These are phyloP conservation scores for Calyptommatus sinebrachiatus DNA, from an alignment of 2,113 vertebrate genomes.

Conservation along the genomic window DNA sequence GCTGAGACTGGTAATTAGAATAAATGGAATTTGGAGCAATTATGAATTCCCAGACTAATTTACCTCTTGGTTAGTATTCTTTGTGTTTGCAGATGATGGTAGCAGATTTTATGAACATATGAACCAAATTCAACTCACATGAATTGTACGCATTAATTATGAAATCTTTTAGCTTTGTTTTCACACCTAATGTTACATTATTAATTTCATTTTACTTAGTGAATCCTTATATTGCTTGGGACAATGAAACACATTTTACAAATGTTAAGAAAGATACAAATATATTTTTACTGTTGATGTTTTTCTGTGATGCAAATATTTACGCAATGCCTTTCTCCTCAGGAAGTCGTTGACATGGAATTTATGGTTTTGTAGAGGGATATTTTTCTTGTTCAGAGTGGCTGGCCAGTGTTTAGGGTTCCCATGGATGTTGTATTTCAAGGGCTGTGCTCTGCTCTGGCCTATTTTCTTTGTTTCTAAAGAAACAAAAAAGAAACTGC, in stretches of 20 bases:
- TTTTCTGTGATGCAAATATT: conserved; percentile 31
- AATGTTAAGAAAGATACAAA: conserved; percentile 1
- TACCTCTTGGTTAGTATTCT: background rate
- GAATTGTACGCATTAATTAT: background rate
- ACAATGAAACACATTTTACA: background rate
- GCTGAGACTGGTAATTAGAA: background rate
- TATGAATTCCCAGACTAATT: background rate
- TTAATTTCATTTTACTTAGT: background rate
- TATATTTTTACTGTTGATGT: conserved; percentile 10
- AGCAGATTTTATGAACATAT: background rate
- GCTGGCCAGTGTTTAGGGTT: conserved; percentile 19
- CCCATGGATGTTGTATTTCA: background rate
- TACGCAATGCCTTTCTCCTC: conserved; percentile 10
- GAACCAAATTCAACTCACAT: background rate
- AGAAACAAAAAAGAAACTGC: conserved; percentile 34
- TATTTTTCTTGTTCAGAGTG: conserved; percentile 11
- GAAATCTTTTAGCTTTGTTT: background rate
- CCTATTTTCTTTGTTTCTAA: background rate
- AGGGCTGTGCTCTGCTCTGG: conserved; percentile 21
- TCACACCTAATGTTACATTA: background rate
- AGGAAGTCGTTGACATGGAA: background rate
- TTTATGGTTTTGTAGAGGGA: conserved; percentile 28
- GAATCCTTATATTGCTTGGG: background rate
- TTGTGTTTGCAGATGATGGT: background rate
- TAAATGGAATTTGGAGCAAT: background rate